Evolutionary conservation across 2,797 vertebrate genomes (phyloP).

Genomic region (Oceanodroma leucorhoa): DNA sequence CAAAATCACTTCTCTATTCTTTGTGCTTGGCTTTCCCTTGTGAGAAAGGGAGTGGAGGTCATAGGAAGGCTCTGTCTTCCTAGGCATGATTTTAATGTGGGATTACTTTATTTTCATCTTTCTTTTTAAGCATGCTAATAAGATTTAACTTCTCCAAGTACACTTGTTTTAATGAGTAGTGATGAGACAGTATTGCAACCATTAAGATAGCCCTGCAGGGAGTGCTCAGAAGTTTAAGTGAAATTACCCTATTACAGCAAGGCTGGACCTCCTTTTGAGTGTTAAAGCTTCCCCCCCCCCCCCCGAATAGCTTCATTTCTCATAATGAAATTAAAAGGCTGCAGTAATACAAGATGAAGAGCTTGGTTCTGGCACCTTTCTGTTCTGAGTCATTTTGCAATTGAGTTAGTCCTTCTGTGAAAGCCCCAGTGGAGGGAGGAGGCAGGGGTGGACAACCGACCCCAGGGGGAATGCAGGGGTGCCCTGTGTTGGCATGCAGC

Average conservation of each 20-base stretch:
- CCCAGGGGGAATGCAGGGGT: neutral
- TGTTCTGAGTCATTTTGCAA: neutral
- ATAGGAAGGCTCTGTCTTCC: neutral
- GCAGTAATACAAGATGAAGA: neutral
- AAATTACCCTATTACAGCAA: neutral
- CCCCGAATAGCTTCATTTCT: neutral
- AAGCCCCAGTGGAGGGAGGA: neutral
- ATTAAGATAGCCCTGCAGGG: neutral
- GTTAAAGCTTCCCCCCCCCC: neutral
- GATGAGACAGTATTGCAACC: neutral
- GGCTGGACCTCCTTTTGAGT: neutral
- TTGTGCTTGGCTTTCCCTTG: neutral
- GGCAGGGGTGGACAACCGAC: neutral
- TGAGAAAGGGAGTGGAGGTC: neutral
- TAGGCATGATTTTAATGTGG: neutral
- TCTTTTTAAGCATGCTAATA: neutral
- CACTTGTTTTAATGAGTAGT: neutral
- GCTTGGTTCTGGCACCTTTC: neutral
- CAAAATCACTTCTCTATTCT: neutral
- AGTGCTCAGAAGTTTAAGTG: neutral
- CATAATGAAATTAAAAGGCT: neutral
- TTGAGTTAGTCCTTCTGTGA: neutral
- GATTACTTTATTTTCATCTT: neutral
- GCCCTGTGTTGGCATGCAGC: neutral
- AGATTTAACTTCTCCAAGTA: neutral